phyloP scores from a whole-genome alignment of 2,113 vertebrate species.

The Limanda limanda region DNA sequence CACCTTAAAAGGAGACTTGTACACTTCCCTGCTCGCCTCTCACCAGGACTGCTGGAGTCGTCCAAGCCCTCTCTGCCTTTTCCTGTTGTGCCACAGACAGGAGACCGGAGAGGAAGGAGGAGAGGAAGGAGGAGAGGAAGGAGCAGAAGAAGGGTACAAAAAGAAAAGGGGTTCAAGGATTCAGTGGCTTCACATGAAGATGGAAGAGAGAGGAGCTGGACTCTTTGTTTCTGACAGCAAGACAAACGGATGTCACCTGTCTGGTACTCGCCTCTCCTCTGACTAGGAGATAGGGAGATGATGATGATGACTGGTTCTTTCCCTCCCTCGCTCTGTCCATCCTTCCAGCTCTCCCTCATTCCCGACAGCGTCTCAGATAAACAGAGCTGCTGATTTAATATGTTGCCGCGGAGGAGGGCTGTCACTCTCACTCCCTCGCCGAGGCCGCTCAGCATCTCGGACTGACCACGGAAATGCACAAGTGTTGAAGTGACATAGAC shows the following conservation, averaged over 20 bases:
- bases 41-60: slow-evolving; percentile 61
- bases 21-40: slow-evolving; percentile 72
- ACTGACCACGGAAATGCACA: slow-evolving; percentile 65
- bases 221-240: slow-evolving; percentile 45
- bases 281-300: slow-evolving; percentile 64
- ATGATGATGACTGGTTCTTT: slow-evolving; percentile 49
- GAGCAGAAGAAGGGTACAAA: slow-evolving; percentile 44
- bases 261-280: slow-evolving; percentile 40
- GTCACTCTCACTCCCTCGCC: slow-evolving; percentile 55
- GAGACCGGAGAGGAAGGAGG: slow-evolving; percentile 49
- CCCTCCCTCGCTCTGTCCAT: slow-evolving; percentile 18
- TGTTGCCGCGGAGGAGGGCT: slow-evolving; percentile 70
- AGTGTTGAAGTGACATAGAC: slow-evolving; percentile 74
- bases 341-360: slow-evolving; percentile 60
- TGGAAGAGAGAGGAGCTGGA: slow-evolving; percentile 46
- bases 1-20: slow-evolving; percentile 86
- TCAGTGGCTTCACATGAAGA: slow-evolving; percentile 41
- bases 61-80: slow-evolving; percentile 62
- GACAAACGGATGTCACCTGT: slow-evolving; percentile 69
- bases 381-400: slow-evolving; percentile 78
- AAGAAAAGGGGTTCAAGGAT: slow-evolving; percentile 31
- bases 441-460: slow-evolving; percentile 64
- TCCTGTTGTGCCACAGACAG: slow-evolving; percentile 71
- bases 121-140: slow-evolving; percentile 56
- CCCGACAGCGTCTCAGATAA: slow-evolving; percentile 63